Conservation (phyloP, 2,797 vertebrate genomes). For the Cyclura pinguis region DNA sequence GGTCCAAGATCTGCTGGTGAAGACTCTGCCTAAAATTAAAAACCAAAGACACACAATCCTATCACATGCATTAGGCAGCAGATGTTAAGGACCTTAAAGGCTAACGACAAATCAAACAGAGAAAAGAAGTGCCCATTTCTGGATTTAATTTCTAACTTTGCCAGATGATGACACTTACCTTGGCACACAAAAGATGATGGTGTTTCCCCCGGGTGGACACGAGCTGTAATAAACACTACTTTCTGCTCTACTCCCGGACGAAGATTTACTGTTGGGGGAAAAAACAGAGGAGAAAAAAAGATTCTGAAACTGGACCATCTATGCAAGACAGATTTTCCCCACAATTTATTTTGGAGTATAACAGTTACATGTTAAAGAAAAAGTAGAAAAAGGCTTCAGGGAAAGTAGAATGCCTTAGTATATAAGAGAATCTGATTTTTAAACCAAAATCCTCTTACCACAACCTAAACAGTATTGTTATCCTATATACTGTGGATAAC, state of each 20-base stretch:
- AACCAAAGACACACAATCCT: conserved; percentile 12
- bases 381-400: neutral
- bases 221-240: conserved; percentile 93
- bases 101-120: neutral
- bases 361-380: neutral
- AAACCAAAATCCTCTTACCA: neutral
- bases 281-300: conserved; percentile 37
- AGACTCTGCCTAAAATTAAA: conserved; percentile 46
- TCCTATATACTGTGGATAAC: too few species aligned
- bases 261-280: conserved; percentile 81
- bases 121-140: conserved; percentile 11
- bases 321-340: conserved; percentile 14
- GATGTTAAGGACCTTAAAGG: conserved; percentile 3
- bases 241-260: conserved; percentile 88
- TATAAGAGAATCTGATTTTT: neutral
- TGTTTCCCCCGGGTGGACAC: conserved; percentile 97
- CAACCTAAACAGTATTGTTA: too few species aligned
- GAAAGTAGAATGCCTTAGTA: neutral
- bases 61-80: conserved; percentile 11
- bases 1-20: neutral
- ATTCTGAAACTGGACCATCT: conserved; percentile 43
- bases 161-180: conserved; percentile 82
- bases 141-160: conserved; percentile 25
- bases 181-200: conserved; percentile 97
- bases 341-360: neutral